phyloP scores from a whole-genome alignment of 1,140 invertebrate genomes.

The Brachionus paranguensis region DNA sequence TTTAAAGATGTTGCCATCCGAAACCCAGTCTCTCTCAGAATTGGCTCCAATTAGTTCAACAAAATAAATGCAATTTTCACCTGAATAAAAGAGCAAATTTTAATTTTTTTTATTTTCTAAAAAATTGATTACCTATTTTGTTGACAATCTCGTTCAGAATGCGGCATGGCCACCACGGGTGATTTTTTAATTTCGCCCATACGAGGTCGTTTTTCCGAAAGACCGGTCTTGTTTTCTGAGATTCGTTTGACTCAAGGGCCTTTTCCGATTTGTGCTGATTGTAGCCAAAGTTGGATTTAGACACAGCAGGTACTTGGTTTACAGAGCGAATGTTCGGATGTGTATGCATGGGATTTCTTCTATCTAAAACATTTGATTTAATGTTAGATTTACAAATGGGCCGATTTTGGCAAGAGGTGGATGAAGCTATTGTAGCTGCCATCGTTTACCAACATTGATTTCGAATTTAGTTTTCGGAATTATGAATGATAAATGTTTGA shows the following conservation, averaged over 20 bases:
- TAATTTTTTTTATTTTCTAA: not conserved
- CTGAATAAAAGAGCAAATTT: not conserved
- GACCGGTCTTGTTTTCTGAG: not conserved
- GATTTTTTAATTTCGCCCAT: conserved; percentile 27
- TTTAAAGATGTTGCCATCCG: conserved; percentile 8
- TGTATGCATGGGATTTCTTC: not conserved
- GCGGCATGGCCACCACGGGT: conserved; percentile 33
- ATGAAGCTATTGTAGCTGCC: conserved; percentile 21
- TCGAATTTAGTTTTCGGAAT: not conserved
- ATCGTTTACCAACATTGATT: not conserved
- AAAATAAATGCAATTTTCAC: not conserved
- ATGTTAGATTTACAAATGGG: not conserved
- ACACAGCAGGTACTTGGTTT: not conserved
- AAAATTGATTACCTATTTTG: not conserved
- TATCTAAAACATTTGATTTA: conserved; percentile 10
- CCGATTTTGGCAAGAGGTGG: not conserved
- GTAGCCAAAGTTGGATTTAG: not conserved
- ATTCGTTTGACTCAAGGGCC: not conserved
- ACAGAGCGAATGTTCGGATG: not conserved
- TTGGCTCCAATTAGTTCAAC: not conserved
- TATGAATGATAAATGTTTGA: not conserved
- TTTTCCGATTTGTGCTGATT: not conserved
- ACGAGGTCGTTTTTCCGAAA: not conserved
- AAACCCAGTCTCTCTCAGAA: conserved; percentile 12
- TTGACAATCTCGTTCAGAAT: not conserved